Evolutionary conservation across 2,797 vertebrate genomes (phyloP), one percentile per base, ranked within the genome.

Genomic region (Ataeniobius toweri): DNA sequence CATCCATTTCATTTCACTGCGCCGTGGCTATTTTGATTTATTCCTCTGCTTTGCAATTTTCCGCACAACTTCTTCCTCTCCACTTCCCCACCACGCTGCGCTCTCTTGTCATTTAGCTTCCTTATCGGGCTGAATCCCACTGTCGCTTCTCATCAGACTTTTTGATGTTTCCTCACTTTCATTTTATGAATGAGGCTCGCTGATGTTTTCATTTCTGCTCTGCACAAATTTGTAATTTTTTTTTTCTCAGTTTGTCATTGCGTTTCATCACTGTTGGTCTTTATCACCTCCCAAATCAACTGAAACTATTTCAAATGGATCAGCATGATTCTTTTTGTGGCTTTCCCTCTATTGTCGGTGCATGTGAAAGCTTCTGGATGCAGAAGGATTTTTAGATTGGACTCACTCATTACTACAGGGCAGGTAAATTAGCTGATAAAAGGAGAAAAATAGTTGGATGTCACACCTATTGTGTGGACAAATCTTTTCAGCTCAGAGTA

Each of bases 201-300:
- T 82, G 83, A 86, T 88, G 77, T 89, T 84, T 86, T 83, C 83
- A 86, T 82, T 81, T 89, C 85, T 80, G 75, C 65, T 4, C 83
- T 63, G 78, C 44, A 51, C 83, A 88, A 82, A 91, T 89, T 84
- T 87, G 82, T 88, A 88, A 89, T 92, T 89, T 88, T 85, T 83
- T 82, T 39, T 80, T 86, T n/a, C 85, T 81, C 87, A 31, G 85
- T 88, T 89, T 89, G 80, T 84, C 82, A 12, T 79, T 82, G 76
- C 71, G n/a, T 80, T 88, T 89, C 74, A 84, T 86, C 86, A 73
- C 81, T 0, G 13, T 58, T 18, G 74, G 61, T 77, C 41, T 73
- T 76, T 74, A 82, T 89, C 83, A 31, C 74, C 48, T 80, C 71
- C 80, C 55, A 80, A 83, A 92, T 91, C 86, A 82, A 74, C 80